Evolutionary conservation across 2,888 invertebrate genomes (phyloP).

Genomic region (Octonoba sinensis): DNA sequence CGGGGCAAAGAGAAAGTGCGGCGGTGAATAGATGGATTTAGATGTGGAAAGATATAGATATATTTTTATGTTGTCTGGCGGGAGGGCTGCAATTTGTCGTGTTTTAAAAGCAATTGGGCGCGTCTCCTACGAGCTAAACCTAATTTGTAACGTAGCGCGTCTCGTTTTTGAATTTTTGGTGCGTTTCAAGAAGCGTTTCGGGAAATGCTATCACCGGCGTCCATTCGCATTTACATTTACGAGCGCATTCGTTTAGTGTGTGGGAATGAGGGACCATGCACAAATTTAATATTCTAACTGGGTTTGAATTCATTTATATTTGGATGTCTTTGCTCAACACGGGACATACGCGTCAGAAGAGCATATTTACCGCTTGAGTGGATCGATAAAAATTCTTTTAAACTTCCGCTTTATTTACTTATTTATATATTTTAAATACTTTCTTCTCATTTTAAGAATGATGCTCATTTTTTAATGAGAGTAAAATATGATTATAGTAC

Average conservation of each 20-base stretch:
- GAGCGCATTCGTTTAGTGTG: slow-evolving; percentile 54
- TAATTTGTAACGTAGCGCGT: slow-evolving; percentile 62
- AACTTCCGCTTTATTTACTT: no score
- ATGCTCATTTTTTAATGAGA: no score
- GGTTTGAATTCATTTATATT: background rate
- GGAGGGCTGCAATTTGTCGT: slow-evolving; percentile 57
- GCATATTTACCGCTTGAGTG: no score
- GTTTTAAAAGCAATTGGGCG: slow-evolving; percentile 62
- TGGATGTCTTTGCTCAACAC: background rate
- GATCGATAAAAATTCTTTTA: no score
- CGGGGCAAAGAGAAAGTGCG: slow-evolving; percentile 15
- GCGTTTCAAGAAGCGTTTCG: background rate
- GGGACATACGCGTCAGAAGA: no score
- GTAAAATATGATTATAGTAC: no score
- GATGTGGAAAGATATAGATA: slow-evolving; percentile 19
- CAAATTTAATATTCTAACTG: slow-evolving; percentile 22
- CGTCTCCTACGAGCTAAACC: slow-evolving; percentile 50
- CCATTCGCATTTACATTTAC: slow-evolving; percentile 60
- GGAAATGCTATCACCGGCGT: slow-evolving; percentile 61
- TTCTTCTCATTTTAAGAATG: no score
- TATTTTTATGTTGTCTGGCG: background rate
- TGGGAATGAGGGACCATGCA: slow-evolving; percentile 31
- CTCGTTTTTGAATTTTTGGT: slow-evolving; percentile 42
- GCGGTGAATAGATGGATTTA: slow-evolving; percentile 5
- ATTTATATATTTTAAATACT: no score